phyloP scores from a whole-genome alignment of 23 tunicate species.

The Halocynthia aurantium region DNA sequence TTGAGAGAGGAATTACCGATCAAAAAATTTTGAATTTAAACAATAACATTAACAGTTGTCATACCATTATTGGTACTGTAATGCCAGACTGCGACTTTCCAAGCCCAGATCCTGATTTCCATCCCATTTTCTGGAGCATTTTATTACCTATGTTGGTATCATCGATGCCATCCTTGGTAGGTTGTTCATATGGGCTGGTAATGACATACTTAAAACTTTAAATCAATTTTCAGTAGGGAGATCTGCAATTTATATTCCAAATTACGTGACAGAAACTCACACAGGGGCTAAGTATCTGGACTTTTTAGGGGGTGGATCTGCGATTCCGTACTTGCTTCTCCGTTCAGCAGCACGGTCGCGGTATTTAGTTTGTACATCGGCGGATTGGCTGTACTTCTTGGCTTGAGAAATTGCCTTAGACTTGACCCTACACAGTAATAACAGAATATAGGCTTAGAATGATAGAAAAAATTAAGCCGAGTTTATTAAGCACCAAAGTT shows the following conservation, averaged over 20 bases:
- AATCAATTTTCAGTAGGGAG: background rate
- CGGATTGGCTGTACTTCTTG: background rate
- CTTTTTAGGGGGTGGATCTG: conserved; percentile 34
- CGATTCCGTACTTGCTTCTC: conserved; percentile 79
- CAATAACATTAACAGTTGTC: background rate
- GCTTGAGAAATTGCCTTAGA: background rate
- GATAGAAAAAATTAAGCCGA: too few species aligned
- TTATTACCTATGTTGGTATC: conserved; percentile 80
- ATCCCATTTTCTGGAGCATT: conserved; percentile 96
- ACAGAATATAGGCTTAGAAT: too few species aligned
- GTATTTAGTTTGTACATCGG: conserved; percentile 43
- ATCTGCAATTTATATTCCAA: background rate
- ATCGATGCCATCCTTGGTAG: conserved; percentile 74
- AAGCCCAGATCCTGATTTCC: conserved; percentile 94
- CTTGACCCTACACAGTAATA: too few species aligned
- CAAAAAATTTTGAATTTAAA: background rate
- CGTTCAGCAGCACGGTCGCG: conserved; percentile 97
- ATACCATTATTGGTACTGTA: conserved; percentile 64
- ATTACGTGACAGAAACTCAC: conserved; percentile 8
- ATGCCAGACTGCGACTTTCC: conserved; percentile 83
- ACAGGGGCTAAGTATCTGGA: conserved; percentile 36
- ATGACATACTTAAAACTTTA: background rate
- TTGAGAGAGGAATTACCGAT: background rate
- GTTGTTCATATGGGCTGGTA: conserved; percentile 75
- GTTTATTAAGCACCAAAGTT: too few species aligned